A percentile compares a stretch with the other conserved stretches of the same genome.
phyloP scores from a whole-genome alignment of 2,888 invertebrate species.

The Teinopalpus imperialis region DNA sequence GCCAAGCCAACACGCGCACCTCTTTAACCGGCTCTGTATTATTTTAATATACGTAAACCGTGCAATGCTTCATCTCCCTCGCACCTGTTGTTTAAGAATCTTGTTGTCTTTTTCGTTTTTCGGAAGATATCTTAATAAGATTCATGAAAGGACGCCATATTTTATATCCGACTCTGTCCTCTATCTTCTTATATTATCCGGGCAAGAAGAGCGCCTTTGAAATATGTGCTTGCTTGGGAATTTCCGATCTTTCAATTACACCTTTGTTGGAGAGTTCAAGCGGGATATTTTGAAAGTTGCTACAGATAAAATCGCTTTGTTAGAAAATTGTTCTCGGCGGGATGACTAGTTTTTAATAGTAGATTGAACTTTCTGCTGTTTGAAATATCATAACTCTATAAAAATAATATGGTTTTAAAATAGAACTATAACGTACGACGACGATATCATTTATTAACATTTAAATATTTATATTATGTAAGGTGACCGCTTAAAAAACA shows the following conservation, averaged over 20 bases:
- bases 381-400: too few relatives aligned
- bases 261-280: conserved; percentile 60
- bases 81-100: conserved; percentile 34
- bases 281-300: conserved; percentile 50
- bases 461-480: too few relatives aligned
- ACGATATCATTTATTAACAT: too few relatives aligned
- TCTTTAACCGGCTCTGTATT: conserved; percentile 77
- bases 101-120: conserved; percentile 72
- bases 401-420: too few relatives aligned
- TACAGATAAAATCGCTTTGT: conserved; percentile 34
- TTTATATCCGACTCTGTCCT: conserved; percentile 87
- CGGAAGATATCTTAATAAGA: conserved; percentile 90
- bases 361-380: conserved; percentile 11
- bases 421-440: too few relatives aligned
- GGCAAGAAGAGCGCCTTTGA: conserved; percentile 69
- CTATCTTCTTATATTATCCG: conserved; percentile 83
- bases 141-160: conserved; percentile 92
- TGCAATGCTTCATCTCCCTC: conserved; percentile 44
- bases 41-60: conserved; percentile 80
- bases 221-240: conserved; percentile 79
- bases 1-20: conserved; percentile 58
- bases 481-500: too few relatives aligned
- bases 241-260: conserved; percentile 81
- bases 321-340: background rate
- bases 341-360: conserved; percentile 3